Conservation (phyloP, 2,113 vertebrate species). For the Pithys albifrons region DNA sequence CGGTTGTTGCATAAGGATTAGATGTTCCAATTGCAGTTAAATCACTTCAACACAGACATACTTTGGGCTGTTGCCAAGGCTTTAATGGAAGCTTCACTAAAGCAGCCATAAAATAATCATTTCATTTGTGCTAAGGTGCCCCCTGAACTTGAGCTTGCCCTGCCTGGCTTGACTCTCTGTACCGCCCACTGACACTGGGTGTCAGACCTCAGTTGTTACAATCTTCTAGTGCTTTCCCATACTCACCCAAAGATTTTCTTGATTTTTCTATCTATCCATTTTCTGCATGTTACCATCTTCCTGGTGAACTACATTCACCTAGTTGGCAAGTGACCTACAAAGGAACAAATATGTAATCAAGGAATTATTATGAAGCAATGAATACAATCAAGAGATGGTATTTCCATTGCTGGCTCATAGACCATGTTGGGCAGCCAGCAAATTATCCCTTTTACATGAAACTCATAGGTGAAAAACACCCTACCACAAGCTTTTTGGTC, state of each 20-base stretch:
- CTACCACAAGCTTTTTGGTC: not conserved
- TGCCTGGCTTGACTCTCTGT: not conserved
- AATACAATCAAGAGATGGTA: not conserved
- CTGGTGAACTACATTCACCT: not conserved
- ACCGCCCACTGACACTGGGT: not conserved
- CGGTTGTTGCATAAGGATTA: not conserved
- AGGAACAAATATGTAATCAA: not conserved
- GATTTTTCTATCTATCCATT: not conserved
- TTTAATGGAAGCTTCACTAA: not conserved
- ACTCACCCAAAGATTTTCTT: not conserved
- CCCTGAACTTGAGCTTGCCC: not conserved
- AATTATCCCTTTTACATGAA: not conserved
- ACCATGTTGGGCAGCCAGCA: not conserved
- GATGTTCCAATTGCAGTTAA: not conserved
- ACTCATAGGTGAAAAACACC: not conserved
- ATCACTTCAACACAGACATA: not conserved
- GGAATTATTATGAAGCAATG: not conserved
- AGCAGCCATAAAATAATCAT: not conserved
- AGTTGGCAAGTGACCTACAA: not conserved
- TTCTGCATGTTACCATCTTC: not conserved
- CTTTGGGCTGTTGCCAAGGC: not conserved
- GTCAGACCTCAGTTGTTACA: not conserved
- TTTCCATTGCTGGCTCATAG: not conserved
- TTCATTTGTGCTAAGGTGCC: not conserved
- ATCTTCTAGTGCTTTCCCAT: not conserved